Evolutionary conservation across 2,797 vertebrate species (phyloP).

Genomic region (Lacerta agilis): DNA sequence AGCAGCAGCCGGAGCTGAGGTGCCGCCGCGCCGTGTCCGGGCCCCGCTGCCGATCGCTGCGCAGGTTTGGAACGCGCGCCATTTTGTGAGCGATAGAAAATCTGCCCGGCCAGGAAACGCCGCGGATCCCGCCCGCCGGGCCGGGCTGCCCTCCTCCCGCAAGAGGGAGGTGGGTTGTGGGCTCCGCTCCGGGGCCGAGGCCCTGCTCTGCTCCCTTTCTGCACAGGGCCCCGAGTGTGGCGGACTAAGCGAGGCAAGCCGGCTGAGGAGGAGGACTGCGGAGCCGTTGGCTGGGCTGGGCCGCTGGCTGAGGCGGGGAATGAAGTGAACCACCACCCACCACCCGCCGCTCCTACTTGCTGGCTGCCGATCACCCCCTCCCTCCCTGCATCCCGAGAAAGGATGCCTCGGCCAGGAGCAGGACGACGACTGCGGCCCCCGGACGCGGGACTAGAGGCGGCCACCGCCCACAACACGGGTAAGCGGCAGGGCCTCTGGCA

Average conservation of each 20-base stretch:
- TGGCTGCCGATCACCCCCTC: slow-evolving; percentile 5
- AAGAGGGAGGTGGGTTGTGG: slow-evolving; percentile 61
- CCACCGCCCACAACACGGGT: slow-evolving; percentile 56
- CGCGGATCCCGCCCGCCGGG: slow-evolving; percentile 64
- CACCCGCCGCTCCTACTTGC: too few species aligned
- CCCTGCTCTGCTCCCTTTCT: slow-evolving; percentile 36
- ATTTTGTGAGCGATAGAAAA: slow-evolving; percentile 97
- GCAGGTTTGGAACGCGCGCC: slow-evolving; percentile 97
- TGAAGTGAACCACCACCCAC: slow-evolving; percentile 23
- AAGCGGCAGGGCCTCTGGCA: slow-evolving; percentile 61
- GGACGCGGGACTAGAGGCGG: slow-evolving; percentile 35
- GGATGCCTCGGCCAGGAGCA: slow-evolving; percentile 56
- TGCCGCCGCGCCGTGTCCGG: slow-evolving; percentile 56
- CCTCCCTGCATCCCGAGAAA: slow-evolving; percentile 34
- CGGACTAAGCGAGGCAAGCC: slow-evolving; percentile 16
- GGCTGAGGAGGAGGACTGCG: slow-evolving; percentile 58
- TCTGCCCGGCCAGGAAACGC: slow-evolving; percentile 68
- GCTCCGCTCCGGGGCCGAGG: slow-evolving; percentile 49
- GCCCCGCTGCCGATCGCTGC: slow-evolving; percentile 90
- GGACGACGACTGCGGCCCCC: slow-evolving; percentile 20
- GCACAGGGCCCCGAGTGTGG: slow-evolving; percentile 44
- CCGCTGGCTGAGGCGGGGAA: slow-evolving; percentile 54
- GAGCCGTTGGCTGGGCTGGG: slow-evolving; percentile 50
- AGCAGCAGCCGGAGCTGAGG: slow-evolving; percentile 57
- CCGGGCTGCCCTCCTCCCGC: slow-evolving; percentile 40